phyloP scores from a whole-genome alignment of 2,797 vertebrate species.

The Halcyon badia region DNA sequence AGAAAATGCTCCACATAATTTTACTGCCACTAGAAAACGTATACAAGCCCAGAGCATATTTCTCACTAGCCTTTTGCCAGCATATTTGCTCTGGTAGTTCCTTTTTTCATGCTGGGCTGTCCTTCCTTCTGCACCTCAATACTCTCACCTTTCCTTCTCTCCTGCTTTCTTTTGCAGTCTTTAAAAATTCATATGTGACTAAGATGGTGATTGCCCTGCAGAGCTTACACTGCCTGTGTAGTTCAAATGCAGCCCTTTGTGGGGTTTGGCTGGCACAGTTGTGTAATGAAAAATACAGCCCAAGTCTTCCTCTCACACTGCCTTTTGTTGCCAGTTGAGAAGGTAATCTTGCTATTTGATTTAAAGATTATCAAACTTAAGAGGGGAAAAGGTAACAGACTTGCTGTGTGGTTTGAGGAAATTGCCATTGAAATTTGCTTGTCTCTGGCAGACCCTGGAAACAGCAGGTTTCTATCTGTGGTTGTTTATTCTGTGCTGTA shows the following conservation, averaged over 20 bases:
- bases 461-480: background rate
- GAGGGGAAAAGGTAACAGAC: background rate
- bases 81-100: background rate
- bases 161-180: background rate
- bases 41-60: background rate
- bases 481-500: background rate
- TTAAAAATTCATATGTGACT: fast-evolving
- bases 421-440: background rate
- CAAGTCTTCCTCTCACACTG: background rate
- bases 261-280: background rate
- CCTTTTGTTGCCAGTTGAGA: background rate
- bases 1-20: background rate
- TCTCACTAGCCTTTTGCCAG: background rate
- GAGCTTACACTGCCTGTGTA: background rate
- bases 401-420: background rate
- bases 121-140: background rate
- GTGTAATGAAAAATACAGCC: background rate
- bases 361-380: background rate
- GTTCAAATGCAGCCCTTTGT: background rate
- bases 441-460: background rate
- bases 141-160: background rate
- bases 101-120: background rate
- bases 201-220: background rate
- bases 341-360: background rate
- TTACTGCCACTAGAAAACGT: background rate